Evolutionary conservation across 2,888 invertebrate genomes (phyloP), one percentile per base, ranked within the genome.

Genomic region (Carpatolechia fugitivella): DNA sequence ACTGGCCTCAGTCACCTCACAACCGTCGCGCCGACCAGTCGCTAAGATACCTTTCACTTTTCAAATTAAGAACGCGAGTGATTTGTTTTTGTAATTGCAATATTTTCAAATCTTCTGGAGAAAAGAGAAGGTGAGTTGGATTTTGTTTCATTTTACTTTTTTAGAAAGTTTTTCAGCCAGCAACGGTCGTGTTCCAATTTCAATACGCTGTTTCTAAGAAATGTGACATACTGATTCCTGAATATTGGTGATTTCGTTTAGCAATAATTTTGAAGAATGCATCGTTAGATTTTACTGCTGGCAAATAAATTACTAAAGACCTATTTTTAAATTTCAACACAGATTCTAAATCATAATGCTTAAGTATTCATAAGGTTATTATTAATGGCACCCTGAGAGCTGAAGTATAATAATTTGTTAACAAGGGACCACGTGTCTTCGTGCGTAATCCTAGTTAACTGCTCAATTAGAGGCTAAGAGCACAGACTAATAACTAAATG

Each of bases 1-100:
- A 61, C 55, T 24, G 54, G 56, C 55, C 52, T 59, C 65, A 76
- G 76, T 77, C 60, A 60, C 59, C 59, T 61, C 61, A 61, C 58
- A 61, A 60, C 63, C 61, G 67, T 57, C 58, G 61, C 50, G 59
- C 47, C 51, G 60, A 57, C 35, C 54, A 59, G 60, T 52, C 65
- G 72, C 57, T 3, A 16, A 44, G 24, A 57, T 61, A 47, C 55
- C 52, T 56, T 52, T 52, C 58, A 54, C 56, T 46, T 55, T 55
- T 52, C 52, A 33, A 40, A 52, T 52, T 52, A 31, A 18, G 35
- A 52, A 52, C 56, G 56, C 48, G 56, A 51, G 56, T 62, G 59
- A 59, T 61, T 54, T 56, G n/a, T n/a, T n/a, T 53, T 49, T 53
- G 33, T 44, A 24, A 24, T 24, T 24, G 24, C 57, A 51, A 36